These are phyloP conservation scores for Astreopora myriophthalma DNA, from an alignment of 64 coral and sea anemone species.

Conservation along the genomic window DNA sequence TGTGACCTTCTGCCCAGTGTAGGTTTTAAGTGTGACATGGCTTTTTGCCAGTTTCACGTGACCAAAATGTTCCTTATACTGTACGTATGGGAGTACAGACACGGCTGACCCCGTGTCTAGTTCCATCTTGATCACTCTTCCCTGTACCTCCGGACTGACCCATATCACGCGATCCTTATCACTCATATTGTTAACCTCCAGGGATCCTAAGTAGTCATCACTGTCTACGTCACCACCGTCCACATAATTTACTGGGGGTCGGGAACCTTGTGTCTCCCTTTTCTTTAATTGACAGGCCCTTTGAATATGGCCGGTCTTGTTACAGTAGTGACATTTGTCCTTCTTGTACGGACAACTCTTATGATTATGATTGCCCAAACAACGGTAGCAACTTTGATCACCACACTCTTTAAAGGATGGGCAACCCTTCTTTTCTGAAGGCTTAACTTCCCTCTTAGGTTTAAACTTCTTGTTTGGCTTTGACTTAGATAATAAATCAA, in stretches of 20 bases:
- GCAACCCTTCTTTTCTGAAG: background rate
- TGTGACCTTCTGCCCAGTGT: constrained; percentile 43
- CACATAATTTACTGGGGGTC: constrained; percentile 27
- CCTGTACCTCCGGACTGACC: constrained; percentile 38
- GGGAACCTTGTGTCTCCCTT: constrained; percentile 19
- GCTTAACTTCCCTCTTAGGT: constrained; percentile 6
- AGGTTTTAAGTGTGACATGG: constrained; percentile 45
- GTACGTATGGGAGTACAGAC: constrained; percentile 29
- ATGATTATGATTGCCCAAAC: constrained; percentile 39
- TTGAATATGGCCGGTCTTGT: constrained; percentile 44
- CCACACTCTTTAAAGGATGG: background rate
- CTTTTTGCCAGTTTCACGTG: constrained; percentile 6
- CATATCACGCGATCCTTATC: background rate
- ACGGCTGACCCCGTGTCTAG: constrained; percentile 55
- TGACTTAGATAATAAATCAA: constrained; percentile 3
- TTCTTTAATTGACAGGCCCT: constrained; percentile 41
- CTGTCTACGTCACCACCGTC: constrained; percentile 1
- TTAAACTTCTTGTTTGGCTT: constrained; percentile 7
- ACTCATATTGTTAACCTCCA: background rate
- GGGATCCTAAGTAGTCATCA: constrained; percentile 23
- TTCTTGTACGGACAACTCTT: constrained; percentile 58
- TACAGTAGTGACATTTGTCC: constrained; percentile 66
- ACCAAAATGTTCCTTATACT: constrained; percentile 42
- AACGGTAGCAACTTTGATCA: constrained; percentile 41
- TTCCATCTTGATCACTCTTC: constrained; percentile 62